Evolutionary conservation across 2,113 vertebrate genomes (phyloP).

Genomic region (Kryptolebias marmoratus): DNA sequence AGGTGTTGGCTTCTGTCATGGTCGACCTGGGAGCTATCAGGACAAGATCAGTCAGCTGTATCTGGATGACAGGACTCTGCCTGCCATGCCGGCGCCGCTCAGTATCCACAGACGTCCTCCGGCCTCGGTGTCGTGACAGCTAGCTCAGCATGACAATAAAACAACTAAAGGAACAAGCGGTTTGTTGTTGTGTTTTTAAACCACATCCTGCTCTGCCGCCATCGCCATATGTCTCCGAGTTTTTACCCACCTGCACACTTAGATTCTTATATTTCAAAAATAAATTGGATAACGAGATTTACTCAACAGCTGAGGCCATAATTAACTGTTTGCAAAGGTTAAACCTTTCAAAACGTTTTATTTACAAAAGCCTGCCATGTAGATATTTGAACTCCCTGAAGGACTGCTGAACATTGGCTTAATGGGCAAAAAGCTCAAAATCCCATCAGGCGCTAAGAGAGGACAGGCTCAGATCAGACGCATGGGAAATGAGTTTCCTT

Average conservation of each 20-base stretch:
- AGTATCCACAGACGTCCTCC: conserved; percentile 41
- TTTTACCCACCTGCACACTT: neutral
- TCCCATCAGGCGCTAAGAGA: conserved; percentile 18
- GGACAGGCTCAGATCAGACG: neutral
- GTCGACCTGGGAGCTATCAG: conserved; percentile 48
- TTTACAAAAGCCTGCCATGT: conserved; percentile 4
- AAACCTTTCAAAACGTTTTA: conserved; percentile 29
- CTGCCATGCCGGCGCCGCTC: conserved; percentile 23
- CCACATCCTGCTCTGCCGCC: conserved; percentile 18
- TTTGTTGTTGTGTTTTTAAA: conserved; percentile 35
- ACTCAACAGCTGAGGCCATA: conserved; percentile 1
- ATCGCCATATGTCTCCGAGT: conserved; percentile 30
- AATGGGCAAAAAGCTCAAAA: conserved; percentile 13
- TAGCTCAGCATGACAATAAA: conserved; percentile 51
- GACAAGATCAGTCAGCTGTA: conserved; percentile 53
- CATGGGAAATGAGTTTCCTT: neutral
- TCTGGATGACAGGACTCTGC: conserved; percentile 48
- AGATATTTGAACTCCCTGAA: conserved; percentile 8
- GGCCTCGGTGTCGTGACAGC: conserved; percentile 36
- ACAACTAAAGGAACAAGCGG: conserved; percentile 24
- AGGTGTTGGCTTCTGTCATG: conserved; percentile 54
- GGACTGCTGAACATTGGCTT: conserved; percentile 8
- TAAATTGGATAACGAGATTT: neutral
- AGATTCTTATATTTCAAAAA: neutral
- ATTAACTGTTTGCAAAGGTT: conserved; percentile 3